A percentile compares a stretch with the other conserved stretches of the same genome.
These are phyloP conservation scores for Cataglyphis rosenhaueri DNA, from an alignment of 2,888 invertebrate genomes.

Conservation along the genomic window DNA sequence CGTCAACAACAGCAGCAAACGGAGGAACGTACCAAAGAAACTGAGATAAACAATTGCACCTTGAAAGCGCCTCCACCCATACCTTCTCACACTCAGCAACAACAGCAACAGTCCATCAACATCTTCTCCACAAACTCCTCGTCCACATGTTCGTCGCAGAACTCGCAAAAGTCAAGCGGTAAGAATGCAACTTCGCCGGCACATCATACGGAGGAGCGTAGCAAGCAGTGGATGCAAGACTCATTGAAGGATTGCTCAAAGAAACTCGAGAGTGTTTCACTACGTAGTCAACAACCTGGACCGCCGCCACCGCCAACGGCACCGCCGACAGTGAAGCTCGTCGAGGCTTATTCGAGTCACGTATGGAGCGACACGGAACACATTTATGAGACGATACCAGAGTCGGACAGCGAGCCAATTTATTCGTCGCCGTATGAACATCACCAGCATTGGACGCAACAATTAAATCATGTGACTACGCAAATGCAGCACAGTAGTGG, in stretches of 20 bases:
- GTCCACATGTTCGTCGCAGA: conserved; percentile 76
- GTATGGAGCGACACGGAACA: conserved; percentile 87
- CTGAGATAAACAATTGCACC: conserved; percentile 75
- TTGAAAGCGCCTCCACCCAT: conserved; percentile 80
- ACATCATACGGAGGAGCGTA: conserved; percentile 77
- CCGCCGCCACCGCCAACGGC: conserved; percentile 84
- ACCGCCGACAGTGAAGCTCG: conserved; percentile 79
- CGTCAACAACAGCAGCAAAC: conserved; percentile 83
- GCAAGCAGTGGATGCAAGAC: conserved; percentile 79
- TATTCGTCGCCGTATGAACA: conserved; percentile 89
- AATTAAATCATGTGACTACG: conserved; percentile 55
- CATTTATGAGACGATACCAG: conserved; percentile 89
- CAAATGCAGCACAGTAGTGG: conserved; percentile 22
- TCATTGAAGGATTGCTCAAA: conserved; percentile 80
- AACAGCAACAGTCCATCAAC: conserved; percentile 43
- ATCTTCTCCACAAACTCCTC: conserved; percentile 69
- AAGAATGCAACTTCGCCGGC: conserved; percentile 73
- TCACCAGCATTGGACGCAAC: conserved; percentile 73
- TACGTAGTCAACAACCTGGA: conserved; percentile 75
- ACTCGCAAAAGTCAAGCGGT: conserved; percentile 56
- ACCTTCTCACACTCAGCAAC: conserved; percentile 80
- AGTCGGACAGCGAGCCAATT: conserved; percentile 88
- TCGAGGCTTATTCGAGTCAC: conserved; percentile 81
- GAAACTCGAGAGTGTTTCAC: conserved; percentile 75
- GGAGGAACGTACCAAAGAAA: conserved; percentile 80